Evolutionary conservation across 2,113 vertebrate species (phyloP).

Genomic region (Otis tarda): DNA sequence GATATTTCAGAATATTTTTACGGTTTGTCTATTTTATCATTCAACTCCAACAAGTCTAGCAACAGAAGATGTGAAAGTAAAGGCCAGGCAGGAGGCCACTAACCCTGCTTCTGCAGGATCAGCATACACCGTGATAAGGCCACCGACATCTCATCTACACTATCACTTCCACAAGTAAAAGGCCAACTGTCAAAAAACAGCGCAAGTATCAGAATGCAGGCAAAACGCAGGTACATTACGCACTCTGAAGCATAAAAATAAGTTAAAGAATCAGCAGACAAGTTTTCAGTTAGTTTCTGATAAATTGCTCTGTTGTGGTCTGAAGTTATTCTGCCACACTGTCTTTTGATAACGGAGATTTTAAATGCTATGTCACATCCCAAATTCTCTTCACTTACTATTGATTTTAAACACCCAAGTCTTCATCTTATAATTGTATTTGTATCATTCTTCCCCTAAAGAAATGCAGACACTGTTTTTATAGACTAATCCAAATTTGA

Average conservation of each 20-base stretch:
- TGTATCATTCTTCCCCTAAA: neutral
- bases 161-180: neutral
- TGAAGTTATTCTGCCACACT: neutral
- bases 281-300: neutral
- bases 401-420: neutral
- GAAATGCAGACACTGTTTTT: neutral
- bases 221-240: neutral
- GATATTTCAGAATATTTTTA: neutral
- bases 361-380: neutral
- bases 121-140: accelerated
- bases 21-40: neutral
- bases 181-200: neutral
- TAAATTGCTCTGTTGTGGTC: neutral
- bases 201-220: neutral
- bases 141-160: neutral
- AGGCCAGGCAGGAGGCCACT: neutral
- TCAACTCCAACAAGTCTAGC: neutral
- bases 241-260: neutral
- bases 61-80: neutral
- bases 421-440: neutral
- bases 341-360: neutral
- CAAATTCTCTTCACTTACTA: neutral
- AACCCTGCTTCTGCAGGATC: neutral
- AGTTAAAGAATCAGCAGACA: neutral
- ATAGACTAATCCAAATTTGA: neutral